phyloP scores from a whole-genome alignment of 2,797 vertebrate genomes.

The Meda fulgida region DNA sequence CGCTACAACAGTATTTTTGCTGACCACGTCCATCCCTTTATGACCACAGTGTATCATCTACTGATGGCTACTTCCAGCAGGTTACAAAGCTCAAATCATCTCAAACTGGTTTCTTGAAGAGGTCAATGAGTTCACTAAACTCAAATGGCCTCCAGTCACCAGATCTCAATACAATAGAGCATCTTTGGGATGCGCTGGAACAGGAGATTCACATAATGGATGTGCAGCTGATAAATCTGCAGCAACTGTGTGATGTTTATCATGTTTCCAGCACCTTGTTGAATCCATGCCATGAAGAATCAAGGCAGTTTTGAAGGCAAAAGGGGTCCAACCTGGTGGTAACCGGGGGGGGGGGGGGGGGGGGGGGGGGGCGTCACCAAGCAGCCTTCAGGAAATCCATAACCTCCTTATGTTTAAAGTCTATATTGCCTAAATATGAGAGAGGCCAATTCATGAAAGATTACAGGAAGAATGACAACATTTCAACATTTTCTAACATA shows the following conservation, averaged over 20 bases:
- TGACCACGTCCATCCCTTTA: neutral
- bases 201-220: slow-evolving; percentile 63
- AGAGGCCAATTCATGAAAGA: neutral
- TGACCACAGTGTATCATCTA: slow-evolving; percentile 31
- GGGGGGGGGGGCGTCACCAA: too few relatives aligned
- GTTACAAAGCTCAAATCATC: slow-evolving; percentile 36
- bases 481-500: neutral
- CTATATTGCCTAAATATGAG: slow-evolving; percentile 79
- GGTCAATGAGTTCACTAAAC: neutral
- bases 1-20: too few relatives aligned
- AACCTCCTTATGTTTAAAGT: slow-evolving; percentile 70
- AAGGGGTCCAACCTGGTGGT: too few relatives aligned
- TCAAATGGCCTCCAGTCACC: neutral
- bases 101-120: neutral
- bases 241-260: neutral
- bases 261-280: neutral
- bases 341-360: too few relatives aligned
- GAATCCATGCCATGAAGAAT: too few relatives aligned
- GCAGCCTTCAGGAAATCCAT: slow-evolving; percentile 70
- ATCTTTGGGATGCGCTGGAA: slow-evolving; percentile 46
- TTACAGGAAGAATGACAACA: neutral
- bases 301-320: too few relatives aligned
- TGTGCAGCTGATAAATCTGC: slow-evolving; percentile 69
- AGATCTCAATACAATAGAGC: neutral
- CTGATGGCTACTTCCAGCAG: slow-evolving; percentile 55